Evolutionary conservation across 2,113 vertebrate genomes (phyloP), one percentile per base, ranked within the genome.

Genomic region (Otis tarda): DNA sequence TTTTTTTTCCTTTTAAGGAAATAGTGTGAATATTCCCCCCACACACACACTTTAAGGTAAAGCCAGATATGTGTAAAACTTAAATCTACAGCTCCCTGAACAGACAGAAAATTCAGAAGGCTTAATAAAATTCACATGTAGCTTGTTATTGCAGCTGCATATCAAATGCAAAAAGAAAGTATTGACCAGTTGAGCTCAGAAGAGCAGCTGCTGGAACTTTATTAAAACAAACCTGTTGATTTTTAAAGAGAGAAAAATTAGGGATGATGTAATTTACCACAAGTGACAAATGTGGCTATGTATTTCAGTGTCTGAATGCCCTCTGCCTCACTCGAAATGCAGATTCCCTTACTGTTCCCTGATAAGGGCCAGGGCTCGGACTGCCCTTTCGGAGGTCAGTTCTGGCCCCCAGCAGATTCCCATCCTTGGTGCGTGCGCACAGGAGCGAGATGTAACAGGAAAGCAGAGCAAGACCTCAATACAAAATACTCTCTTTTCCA

Each of bases 111-210:
- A 93, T 92, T 89, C 33, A 5, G 92, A 89, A 87, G 50, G 73
- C 65, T 95, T 93, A 94, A 95, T 90, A 94, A 95, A 97, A 94
- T 28, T 92, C 93, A 90, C 90, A 93, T 87, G 93, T 95, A 78
- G 83, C 85, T 91, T 95, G 92, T 94, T 95, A 93, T 95, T 96
- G 79, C 43, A 87, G 94, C 92, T 87, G 82, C 89, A 74, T 93
- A 94, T 89, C 79, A 69, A 94, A 95, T 35, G 68, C 89, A 94
- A 96, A 97, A 95, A 84, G 82, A 96, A 95, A 77, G 86, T 89
- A 94, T 93, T 86, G 60, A 91, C 65, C 84, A 59, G 67, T 90
- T 92, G 55, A 89, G 74, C 78, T 63, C 55, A 87, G 76, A 96
- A 97, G 19, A 93, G 47, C 90, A 86, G 63, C 95, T 94, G 91